Conservation (phyloP, 2,888 invertebrate species). For the Siphlonurus alternatus region DNA sequence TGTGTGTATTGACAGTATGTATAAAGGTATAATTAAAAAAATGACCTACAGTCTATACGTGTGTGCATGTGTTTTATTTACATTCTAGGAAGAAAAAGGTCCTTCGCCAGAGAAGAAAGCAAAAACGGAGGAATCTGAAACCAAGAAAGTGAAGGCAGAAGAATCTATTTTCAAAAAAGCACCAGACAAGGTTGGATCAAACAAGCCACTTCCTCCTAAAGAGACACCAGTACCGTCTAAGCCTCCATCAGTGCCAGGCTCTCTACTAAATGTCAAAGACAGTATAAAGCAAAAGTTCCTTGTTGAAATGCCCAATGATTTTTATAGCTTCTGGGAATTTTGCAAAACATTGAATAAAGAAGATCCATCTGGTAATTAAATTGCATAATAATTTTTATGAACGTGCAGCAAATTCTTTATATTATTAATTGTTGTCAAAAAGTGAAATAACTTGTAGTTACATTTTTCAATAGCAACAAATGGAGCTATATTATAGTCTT, state of each 20-base stretch:
- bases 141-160: slow-evolving; percentile 7
- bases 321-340: slow-evolving; percentile 69
- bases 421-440: no score
- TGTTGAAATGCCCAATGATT: slow-evolving; percentile 78
- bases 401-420: no score
- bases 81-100: no score
- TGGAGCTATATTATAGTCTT: no score
- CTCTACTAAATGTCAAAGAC: slow-evolving; percentile 29
- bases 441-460: background rate
- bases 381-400: no score
- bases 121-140: background rate
- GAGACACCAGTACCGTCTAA: slow-evolving; percentile 14
- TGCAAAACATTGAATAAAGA: slow-evolving; percentile 37
- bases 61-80: no score
- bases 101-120: no score
- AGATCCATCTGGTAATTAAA: slow-evolving; percentile 29
- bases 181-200: slow-evolving; percentile 18
- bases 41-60: no score
- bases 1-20: no score
- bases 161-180: slow-evolving; percentile 19
- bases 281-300: slow-evolving; percentile 59
- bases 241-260: slow-evolving; percentile 26
- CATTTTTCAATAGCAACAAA: no score
- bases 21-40: no score
- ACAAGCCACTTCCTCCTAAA: slow-evolving; percentile 20